Base-by-base conservation (phyloP, 2,113 vertebrate species). In the Ptilorrhoa leucosticta region DNA sequence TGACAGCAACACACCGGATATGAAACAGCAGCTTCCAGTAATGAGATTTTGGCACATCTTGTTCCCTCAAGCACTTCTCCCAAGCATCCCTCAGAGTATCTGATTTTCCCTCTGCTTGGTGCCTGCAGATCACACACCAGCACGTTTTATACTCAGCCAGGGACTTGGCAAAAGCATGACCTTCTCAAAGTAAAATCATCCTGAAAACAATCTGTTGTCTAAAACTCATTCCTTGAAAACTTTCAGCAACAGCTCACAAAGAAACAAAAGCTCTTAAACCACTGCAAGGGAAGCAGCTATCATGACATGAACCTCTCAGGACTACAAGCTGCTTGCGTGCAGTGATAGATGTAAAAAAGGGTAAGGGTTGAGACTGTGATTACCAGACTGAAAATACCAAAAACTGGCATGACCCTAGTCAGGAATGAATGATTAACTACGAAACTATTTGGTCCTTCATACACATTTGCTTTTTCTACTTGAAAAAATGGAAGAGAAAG, bases 361-460 rank as follows among this genome's bases (percentile, higher is more conserved):
- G 12, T 56, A 40, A 79, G 47, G 33, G 66, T n/a, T 63, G 56
- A 45, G 33, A 17, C 48, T 37, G 12, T 30, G 54, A 83, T 64
- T 89, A 71, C 44, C 68, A 78, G 64, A 69, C 23, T 63, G 40
- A 75, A 64, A 9, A 7, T 27, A 40, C 21, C 45, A 35, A 93
- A 83, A 75, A 5, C 11, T 26, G 8, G 10, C 4, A 1, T 18
- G 63, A 77, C 44, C 37, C 65, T 13, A 61, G 18, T 19, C 77
- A 80, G 83, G 63, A 71, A 65, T 77, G 44, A 69, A 53, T 94
- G 13, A 84, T 81, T 89, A 87, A 93, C 71, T 70, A 31, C 42
- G 68, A 7, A 93, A 23, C 26, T 83, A 63, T 65, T 42, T 33
- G 11, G 42, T 85, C 56, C 13, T 89, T 89, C 13, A 23, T 28